Percentiles rank a stretch among this genome's conserved stretches.
These are phyloP conservation scores for Acyrthosiphon pisum DNA, from an alignment of 1,140 invertebrate genomes.

Conservation along the genomic window DNA sequence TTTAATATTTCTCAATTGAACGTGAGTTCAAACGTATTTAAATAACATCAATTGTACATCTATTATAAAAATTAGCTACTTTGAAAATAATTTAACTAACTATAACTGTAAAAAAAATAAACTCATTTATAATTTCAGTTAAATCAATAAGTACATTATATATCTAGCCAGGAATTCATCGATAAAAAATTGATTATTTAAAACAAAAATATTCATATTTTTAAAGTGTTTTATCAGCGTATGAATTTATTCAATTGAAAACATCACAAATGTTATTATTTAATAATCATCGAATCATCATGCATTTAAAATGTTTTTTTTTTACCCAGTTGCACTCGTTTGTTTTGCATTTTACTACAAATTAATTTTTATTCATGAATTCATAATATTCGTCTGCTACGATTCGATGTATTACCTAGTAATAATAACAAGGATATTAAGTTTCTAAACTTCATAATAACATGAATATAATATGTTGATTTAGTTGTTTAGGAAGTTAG, in stretches of 20 bases:
- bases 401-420: neutral
- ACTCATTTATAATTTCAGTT: neutral
- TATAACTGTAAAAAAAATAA: neutral
- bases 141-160: neutral
- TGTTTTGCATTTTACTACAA: neutral
- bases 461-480: neutral
- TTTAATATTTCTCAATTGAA: neutral
- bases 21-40: neutral
- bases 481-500: neutral
- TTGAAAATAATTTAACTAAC: neutral
- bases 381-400: neutral
- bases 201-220: neutral
- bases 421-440: neutral
- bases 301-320: neutral
- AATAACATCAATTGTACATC: neutral
- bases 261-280: neutral
- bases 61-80: neutral
- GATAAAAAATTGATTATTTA: neutral
- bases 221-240: neutral
- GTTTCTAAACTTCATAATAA: neutral
- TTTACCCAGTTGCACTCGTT: neutral
- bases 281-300: neutral
- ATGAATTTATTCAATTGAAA: neutral
- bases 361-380: neutral
- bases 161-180: neutral